phyloP scores from a whole-genome alignment of 1,140 invertebrate species.

The Cephus cinctus region DNA sequence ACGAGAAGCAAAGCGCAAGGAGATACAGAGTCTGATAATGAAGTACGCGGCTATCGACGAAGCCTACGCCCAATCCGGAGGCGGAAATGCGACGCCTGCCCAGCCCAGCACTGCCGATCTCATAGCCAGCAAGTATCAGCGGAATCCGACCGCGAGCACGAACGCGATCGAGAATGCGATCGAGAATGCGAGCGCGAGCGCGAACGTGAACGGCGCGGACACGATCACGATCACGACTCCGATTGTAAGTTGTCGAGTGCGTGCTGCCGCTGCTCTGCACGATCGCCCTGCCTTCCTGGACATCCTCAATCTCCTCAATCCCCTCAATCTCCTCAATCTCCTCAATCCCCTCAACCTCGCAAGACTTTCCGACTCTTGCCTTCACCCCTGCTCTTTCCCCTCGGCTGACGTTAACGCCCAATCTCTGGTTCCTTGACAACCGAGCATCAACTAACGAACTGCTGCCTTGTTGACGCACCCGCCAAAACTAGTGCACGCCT shows the following conservation, averaged over 20 bases:
- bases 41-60: constrained; percentile 75
- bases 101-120: constrained; percentile 49
- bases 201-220: constrained; percentile 17
- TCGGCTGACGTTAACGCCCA: too few species aligned
- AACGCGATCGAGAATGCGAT: constrained; percentile 40
- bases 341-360: too few species aligned
- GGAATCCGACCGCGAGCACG: constrained; percentile 27
- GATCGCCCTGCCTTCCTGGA: too few species aligned
- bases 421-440: too few species aligned
- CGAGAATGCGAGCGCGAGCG: constrained; percentile 45
- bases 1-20: constrained; percentile 73
- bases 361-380: too few species aligned
- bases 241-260: constrained; percentile 45
- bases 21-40: constrained; percentile 76
- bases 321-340: too few species aligned
- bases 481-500: too few species aligned
- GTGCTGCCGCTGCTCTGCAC: not conserved
- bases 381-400: too few species aligned
- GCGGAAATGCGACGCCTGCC: constrained; percentile 17
- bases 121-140: constrained; percentile 53
- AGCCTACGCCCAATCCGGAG: constrained; percentile 34
- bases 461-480: too few species aligned
- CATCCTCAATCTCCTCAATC: too few species aligned
- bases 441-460: too few species aligned
- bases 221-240: constrained; percentile 7